Percentiles rank a stretch among this genome's conserved stretches.
phyloP scores from a whole-genome alignment of 2,888 invertebrate species.

The Xestia sexstrigata region DNA sequence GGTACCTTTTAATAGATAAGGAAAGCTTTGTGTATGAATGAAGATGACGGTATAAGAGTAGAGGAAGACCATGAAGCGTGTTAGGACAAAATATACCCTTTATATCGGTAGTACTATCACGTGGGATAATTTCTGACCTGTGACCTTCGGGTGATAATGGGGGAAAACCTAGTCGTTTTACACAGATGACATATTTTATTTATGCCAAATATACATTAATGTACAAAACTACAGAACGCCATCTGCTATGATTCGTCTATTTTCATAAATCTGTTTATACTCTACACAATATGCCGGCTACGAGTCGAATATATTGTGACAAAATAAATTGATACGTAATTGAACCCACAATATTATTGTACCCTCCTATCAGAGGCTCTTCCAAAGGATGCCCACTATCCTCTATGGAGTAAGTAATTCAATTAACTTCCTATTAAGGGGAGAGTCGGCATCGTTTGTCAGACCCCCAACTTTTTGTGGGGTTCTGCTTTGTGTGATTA shows the following conservation, averaged over 20 bases:
- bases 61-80: background rate
- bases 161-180: background rate
- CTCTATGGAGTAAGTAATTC: slow-evolving; percentile 65
- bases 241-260: background rate
- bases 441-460: slow-evolving; percentile 64
- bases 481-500: slow-evolving; percentile 50
- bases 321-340: slow-evolving; percentile 53
- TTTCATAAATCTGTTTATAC: background rate
- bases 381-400: slow-evolving; percentile 51
- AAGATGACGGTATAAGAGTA: too few relatives aligned
- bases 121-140: background rate
- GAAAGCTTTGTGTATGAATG: background rate
- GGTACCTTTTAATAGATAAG: background rate
- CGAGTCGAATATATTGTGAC: slow-evolving; percentile 18
- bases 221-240: background rate
- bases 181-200: background rate
- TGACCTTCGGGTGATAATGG: background rate
- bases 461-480: slow-evolving; percentile 57
- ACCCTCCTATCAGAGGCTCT: slow-evolving; percentile 41
- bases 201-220: background rate
- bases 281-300: background rate
- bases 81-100: background rate
- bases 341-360: slow-evolving; percentile 42
- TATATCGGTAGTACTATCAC: background rate
- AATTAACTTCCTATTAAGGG: slow-evolving; percentile 69